Evolutionary conservation across 2,888 invertebrate species (phyloP).

Genomic region (Luperina testacea): DNA sequence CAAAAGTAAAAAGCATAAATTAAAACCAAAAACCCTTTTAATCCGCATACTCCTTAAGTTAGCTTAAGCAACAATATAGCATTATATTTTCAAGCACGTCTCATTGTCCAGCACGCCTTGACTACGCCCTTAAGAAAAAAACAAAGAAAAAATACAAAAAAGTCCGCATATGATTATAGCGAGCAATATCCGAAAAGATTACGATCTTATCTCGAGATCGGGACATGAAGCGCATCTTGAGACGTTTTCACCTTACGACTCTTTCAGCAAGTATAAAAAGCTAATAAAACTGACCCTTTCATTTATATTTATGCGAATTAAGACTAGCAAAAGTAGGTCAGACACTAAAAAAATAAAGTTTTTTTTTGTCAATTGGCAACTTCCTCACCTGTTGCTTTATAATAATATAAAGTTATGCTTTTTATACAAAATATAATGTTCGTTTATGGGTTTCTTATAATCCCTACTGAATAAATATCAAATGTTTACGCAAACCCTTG

Average conservation of each 20-base stretch:
- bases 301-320: conserved; percentile 17
- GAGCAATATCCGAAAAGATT: conserved; percentile 90
- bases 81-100: conserved; percentile 79
- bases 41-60: conserved; percentile 61
- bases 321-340: conserved; percentile 33
- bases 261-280: conserved; percentile 58
- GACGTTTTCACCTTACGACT: conserved; percentile 80
- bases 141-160: conserved; percentile 72
- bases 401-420: conserved; percentile 17
- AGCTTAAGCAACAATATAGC: conserved; percentile 68
- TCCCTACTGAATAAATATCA: conserved; percentile 4
- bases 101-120: conserved; percentile 83
- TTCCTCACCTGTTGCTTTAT: conserved; percentile 31
- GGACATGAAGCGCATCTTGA: conserved; percentile 82
- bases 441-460: conserved; percentile 3
- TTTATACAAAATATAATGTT: neutral
- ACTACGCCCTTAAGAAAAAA: conserved; percentile 79
- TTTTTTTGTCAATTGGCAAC: conserved; percentile 1
- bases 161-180: conserved; percentile 88
- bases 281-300: neutral
- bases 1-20: conserved; percentile 45
- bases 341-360: neutral
- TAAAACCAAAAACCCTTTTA: conserved; percentile 54
- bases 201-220: conserved; percentile 87
- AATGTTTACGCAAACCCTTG: neutral